Base-by-base conservation (phyloP, 2,113 vertebrate genomes). In the Nannospalax galili region DNA sequence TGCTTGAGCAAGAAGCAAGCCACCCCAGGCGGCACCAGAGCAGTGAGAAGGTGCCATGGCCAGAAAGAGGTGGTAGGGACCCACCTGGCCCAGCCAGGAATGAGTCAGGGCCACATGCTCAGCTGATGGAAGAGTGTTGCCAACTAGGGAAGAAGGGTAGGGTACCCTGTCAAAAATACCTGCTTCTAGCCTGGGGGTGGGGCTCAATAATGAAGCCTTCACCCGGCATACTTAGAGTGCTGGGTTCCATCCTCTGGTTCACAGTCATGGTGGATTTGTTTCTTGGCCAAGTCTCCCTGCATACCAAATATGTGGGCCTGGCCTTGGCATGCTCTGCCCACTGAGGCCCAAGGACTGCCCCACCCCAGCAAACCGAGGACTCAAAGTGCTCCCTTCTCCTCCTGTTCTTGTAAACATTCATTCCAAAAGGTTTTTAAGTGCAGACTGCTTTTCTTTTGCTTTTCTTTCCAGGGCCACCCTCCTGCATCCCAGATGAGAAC, bases 201-300 rank as follows among this genome's bases (percentile, higher is more conserved):
- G 62, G 58, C 70, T 65, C 16, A 7, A 5, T 12, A n/a, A 28
- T 56, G 7, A 64, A 58, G 72, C 17, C 4, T 26, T 40, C 67
- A 62, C 81, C 80, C 45, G 37, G 15, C 6, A 4, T 16, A 20
- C 35, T 1, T 1, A 5, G 40, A 22, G 52, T 52, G 48, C 73
- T 78, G 22, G 14, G 5, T n/a, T 70, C 73, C 11, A 0, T 28
- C 64, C 40, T 69, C 64, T 52, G 1, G 7, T 30, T 80, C 40
- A 67, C 32, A 80, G 70, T 32, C 19, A 2, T 0, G 2, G 0
- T 11, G 48, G 48, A 6, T 11, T n/a, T n/a, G n/a, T n/a, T 52
- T 52, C 48, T 11, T 3, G 16, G 2, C 4, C 1, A 10, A 15
- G 62, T n/a, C 58, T 87, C 3, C 69, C 37, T 78, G 40, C 9